These are phyloP conservation scores for Portunus trituberculatus DNA, from an alignment of 1,140 invertebrate species.

Conservation along the genomic window DNA sequence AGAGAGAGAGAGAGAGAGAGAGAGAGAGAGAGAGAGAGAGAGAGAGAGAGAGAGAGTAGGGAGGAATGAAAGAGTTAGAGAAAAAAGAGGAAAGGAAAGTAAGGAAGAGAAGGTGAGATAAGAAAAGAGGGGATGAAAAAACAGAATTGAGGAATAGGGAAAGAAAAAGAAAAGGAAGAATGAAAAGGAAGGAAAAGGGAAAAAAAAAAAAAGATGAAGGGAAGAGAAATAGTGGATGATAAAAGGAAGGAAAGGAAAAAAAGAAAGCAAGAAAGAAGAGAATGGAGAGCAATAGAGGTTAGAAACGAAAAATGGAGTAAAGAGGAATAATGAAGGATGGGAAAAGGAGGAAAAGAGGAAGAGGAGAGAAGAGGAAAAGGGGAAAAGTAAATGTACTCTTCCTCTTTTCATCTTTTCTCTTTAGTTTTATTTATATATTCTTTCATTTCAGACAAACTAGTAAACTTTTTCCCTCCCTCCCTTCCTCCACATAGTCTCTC, in stretches of 20 bases:
- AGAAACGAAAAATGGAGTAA: not conserved
- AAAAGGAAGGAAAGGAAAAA: not conserved
- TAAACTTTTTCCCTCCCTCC: not conserved
- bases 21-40: too few species aligned
- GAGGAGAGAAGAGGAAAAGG: not conserved
- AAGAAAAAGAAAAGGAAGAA: not conserved
- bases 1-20: too few species aligned
- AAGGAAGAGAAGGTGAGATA: not conserved
- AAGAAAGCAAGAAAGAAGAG: not conserved
- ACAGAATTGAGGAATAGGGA: not conserved
- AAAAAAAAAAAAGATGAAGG: not conserved
- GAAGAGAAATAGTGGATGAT: not conserved
- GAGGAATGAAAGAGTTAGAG: too few species aligned
- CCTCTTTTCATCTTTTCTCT: not conserved
- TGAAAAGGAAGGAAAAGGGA: not conserved
- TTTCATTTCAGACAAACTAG: not conserved
- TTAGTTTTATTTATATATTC: not conserved
- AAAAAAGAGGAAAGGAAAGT: too few species aligned
- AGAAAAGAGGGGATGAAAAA: not conserved
- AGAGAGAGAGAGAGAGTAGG: too few species aligned
- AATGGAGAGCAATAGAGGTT: not conserved
- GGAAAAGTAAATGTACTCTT: not conserved
- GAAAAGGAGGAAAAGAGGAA: not conserved
- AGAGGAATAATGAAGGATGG: not conserved
- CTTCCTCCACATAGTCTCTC: not conserved